Evolutionary conservation across 2,113 vertebrate genomes (phyloP), one percentile per base, ranked within the genome.

Genomic region (Hipposideros armiger): DNA sequence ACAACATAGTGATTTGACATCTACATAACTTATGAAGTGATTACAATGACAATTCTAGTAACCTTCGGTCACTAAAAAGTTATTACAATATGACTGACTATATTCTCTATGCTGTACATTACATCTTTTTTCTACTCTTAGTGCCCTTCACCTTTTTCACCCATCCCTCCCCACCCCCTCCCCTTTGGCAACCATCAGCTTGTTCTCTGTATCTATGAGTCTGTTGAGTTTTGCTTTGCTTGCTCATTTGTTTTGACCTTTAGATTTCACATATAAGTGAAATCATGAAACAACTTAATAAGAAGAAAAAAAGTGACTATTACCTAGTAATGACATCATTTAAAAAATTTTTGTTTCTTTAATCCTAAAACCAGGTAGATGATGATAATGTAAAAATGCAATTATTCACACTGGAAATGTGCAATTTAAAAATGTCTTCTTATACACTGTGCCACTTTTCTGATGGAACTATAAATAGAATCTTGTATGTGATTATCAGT

Each of bases 281-380:
- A 82, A 42, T 82, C 56, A 96, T 86, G 1, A 50, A 87, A 92
- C 69, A 81, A 52, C 24, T 92, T 56, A n/a, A 7, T 94, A 81
- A 84, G 32, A 89, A 83, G 66, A 17, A 76, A 96, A 91, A 89
- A 91, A 89, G 50, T 81, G 15, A 8, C 32, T 91, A 66, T 86
- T 90, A 94, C 10, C 14, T 67, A 95, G 70, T 40, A 88, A 94
- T 5, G 13, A 83, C 13, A 84, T 45, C 4, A 87, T 64, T 94
- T 95, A 47, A 42, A 36, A 87, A 92, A 84, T 66, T 89, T 73
- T 94, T 94, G 36, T 36, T 94, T 93, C 16, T 88, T 95, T 90
- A 87, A 90, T 83, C 62, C 91, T 94, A 70, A 95, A 86, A 81
- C 7, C 47, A 96, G 11, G 45, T 88, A 83, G 66, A 83, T 96